Conservation (phyloP, 2,113 vertebrate species). For the Todiramphus saurophagus region DNA sequence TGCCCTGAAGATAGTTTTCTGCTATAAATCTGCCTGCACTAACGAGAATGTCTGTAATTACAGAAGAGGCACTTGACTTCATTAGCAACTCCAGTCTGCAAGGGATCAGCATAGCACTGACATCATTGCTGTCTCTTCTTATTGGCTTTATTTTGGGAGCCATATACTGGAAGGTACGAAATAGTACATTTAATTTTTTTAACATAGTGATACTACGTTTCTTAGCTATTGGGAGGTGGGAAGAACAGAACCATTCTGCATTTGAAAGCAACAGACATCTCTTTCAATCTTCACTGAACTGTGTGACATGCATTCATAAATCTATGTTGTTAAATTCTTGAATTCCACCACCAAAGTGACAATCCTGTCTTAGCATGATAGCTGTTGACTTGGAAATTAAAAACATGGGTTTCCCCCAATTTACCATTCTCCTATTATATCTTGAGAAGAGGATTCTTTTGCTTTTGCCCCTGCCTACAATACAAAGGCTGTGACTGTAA, state of each 20-base stretch:
- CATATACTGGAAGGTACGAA: constrained; percentile 81
- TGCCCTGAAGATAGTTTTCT: constrained; percentile 27
- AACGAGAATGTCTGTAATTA: constrained; percentile 62
- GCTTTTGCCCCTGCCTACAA: neutral
- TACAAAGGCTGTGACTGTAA: neutral
- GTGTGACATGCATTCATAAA: neutral
- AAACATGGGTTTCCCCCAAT: neutral
- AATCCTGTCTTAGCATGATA: neutral
- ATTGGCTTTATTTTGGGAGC: constrained; percentile 80
- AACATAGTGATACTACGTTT: neutral
- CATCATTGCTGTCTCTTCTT: constrained; percentile 74
- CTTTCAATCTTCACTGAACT: constrained; percentile 2
- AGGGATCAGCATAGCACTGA: constrained; percentile 75
- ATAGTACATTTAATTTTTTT: neutral
- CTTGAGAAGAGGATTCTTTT: neutral
- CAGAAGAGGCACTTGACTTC: constrained; percentile 64
- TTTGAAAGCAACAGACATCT: neutral
- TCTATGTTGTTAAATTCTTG: neutral
- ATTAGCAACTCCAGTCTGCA: constrained; percentile 64
- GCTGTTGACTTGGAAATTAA: neutral
- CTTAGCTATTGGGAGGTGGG: neutral
- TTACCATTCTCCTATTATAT: neutral
- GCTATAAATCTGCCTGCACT: constrained; percentile 36
- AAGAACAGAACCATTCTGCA: neutral
- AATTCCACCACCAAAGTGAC: neutral